These are phyloP conservation scores for Mesocentrotus franciscanus DNA, from an alignment of 53 echinoderm and acorn worm genomes.

Conservation along the genomic window DNA sequence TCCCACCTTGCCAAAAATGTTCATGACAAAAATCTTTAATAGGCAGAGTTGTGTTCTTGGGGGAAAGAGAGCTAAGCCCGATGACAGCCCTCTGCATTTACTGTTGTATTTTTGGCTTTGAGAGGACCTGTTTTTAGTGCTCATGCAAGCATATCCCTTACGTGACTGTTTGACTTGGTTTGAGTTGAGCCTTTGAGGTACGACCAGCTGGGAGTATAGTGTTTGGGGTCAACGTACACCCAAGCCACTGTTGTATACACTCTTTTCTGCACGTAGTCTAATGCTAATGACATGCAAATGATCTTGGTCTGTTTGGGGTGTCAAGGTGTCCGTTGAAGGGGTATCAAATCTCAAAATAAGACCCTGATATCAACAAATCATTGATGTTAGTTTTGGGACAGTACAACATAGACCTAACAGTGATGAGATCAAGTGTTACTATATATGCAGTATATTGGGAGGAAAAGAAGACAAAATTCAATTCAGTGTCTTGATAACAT, in stretches of 20 bases:
- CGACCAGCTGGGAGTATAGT: neutral
- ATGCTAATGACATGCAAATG: conserved; percentile 66
- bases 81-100: neutral
- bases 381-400: neutral
- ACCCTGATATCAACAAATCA: conserved; percentile 38
- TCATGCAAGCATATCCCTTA: neutral
- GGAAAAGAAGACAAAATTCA: no score
- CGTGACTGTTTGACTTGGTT: neutral
- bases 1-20: conserved; percentile 32
- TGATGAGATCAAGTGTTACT: neutral
- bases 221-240: conserved; percentile 33
- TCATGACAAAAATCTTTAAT: neutral
- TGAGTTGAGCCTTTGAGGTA: neutral
- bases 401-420: neutral
- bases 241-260: conserved; percentile 38
- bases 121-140: neutral
- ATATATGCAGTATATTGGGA: no score
- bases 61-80: neutral
- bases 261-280: conserved; percentile 54
- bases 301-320: conserved; percentile 14
- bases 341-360: conserved; percentile 38
- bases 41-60: neutral
- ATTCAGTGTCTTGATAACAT: no score
- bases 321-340: neutral
- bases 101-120: neutral